Evolutionary conservation across 2,797 vertebrate species (phyloP), one percentile per base, ranked within the genome.

Genomic region (Poecilia wingei): DNA sequence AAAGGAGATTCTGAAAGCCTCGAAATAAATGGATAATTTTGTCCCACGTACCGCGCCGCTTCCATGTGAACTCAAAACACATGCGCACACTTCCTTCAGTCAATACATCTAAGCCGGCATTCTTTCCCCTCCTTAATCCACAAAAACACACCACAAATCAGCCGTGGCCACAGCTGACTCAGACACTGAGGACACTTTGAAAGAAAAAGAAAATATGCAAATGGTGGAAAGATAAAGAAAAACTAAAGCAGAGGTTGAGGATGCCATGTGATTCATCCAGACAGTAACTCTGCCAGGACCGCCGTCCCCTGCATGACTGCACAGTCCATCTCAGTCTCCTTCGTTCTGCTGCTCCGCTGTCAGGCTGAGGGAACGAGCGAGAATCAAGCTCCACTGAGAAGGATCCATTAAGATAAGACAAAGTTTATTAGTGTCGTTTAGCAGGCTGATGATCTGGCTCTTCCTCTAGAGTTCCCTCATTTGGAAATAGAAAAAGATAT

Each of bases 81-180:
- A 46, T 3, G 3, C 71, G 33, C 74, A 71, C 75, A 14, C 68
- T 22, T 59, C 22, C 41, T 9, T 25, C 20, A 68, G 83, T 87
- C 86, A 81, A 81, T 83, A 74, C 76, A 79, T 89, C 81, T 84
- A 82, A 83, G 77, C 81, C 66, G 84, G 82, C 83, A 74, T 76
- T 79, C 89, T 86, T 49, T 2, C 4, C 3, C 0, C 74, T 86
- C 72, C 46, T 79, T 88, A 85, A 87, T 85, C 79, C 80, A 84
- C 64, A 75, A 90, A 88, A 89, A 91, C 85, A 84, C 83, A 77
- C 79, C 28, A 82, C 73, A 88, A 88, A 84, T 91, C 82, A 84
- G 70, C 75, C n/a, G 0, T 39, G 66, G 72, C 78, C 73, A 57
- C 80, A 64, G 78, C 75, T 87, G 79, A 83, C 77, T 83, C 76